phyloP scores from a whole-genome alignment of 35 echinoderm and acorn worm genomes.

The Apostichopus californicus region DNA sequence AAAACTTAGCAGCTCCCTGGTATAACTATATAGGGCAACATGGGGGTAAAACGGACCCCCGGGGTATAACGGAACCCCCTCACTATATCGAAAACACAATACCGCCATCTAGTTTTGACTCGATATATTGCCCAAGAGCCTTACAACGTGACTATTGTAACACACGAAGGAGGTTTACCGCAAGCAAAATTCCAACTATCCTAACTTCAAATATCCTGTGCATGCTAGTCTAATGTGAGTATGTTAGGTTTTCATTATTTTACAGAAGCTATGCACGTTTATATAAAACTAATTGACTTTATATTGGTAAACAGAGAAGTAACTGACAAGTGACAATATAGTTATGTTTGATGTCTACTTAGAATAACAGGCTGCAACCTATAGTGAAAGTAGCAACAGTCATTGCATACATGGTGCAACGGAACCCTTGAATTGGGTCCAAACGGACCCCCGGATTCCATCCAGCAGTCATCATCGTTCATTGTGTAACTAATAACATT shows the following conservation, averaged over 20 bases:
- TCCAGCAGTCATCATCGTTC: background rate
- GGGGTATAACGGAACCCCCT: constrained; percentile 15
- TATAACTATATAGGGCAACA: background rate
- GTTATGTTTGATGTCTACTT: background rate
- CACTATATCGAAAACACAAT: background rate
- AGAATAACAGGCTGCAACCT: background rate
- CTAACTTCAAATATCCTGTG: background rate
- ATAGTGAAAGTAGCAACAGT: background rate
- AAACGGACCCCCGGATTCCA: background rate
- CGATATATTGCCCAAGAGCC: background rate
- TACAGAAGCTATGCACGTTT: background rate
- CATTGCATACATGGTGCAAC: background rate
- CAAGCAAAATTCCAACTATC: background rate
- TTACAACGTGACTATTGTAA: constrained; percentile 9
- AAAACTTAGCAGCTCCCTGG: too few species aligned
- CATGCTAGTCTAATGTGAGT: constrained; percentile 33
- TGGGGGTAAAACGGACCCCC: background rate
- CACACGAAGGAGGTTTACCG: background rate
- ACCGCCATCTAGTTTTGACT: background rate
- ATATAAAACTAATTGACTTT: background rate
- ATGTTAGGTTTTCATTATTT: constrained; percentile 9
- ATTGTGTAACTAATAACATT: constrained; percentile 26
- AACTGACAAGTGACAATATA: background rate
- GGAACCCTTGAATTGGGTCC: background rate
- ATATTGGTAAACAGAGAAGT: background rate